Evolutionary conservation across 2,797 vertebrate genomes (phyloP).

Genomic region (Limosa lapponica): DNA sequence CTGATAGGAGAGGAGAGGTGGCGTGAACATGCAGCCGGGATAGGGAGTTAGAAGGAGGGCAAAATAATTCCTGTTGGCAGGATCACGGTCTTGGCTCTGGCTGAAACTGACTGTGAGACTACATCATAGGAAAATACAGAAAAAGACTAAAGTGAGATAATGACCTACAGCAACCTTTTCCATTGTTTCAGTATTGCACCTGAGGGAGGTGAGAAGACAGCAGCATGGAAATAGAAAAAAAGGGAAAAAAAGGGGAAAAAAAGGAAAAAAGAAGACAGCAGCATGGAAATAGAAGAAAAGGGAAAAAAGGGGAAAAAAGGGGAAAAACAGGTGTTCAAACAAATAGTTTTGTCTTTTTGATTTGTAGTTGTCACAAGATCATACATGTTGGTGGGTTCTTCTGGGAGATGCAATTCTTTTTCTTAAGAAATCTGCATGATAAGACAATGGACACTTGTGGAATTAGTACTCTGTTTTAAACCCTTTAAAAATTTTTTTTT

Average conservation of each 20-base stretch:
- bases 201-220: neutral
- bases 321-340: neutral
- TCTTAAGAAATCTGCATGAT: neutral
- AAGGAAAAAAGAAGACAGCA: neutral
- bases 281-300: neutral
- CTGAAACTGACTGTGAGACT: neutral
- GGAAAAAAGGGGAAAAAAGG: too few species aligned
- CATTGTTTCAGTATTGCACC: neutral
- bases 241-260: too few species aligned
- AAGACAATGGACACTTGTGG: neutral
- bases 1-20: neutral
- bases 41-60: neutral
- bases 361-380: neutral
- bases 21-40: neutral
- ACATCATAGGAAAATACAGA: neutral
- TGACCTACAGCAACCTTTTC: neutral
- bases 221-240: neutral
- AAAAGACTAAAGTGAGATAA: neutral
- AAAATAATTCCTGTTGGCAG: neutral
- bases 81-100: fast-evolving
- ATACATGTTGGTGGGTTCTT: neutral
- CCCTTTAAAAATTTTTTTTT: neutral
- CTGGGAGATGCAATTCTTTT: neutral
- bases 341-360: neutral
- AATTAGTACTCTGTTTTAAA: neutral